Base-by-base conservation (phyloP, 2,113 vertebrate species). In the Chionomys nivalis region DNA sequence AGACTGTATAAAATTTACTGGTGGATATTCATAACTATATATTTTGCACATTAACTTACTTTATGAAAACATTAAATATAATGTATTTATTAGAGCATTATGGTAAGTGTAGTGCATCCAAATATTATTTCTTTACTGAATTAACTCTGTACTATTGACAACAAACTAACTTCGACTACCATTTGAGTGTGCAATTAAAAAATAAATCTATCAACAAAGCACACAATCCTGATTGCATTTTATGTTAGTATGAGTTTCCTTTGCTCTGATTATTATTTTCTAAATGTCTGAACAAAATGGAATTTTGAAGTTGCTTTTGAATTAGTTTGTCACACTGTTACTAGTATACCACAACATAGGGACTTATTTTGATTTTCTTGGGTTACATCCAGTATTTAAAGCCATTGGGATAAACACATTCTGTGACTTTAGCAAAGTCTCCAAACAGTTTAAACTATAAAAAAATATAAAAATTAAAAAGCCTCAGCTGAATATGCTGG, bases 1-100 rank as follows among this genome's bases (percentile, higher is more conserved):
- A 19, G 31, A 68, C 72, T 72, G 65, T 47, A 39, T 31, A 13
- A 5, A 73, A 52, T 92, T 94, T 76, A 78, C 28, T 31, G 49
- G 52, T 66, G 1, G 19, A 47, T 36, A 89, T 44, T 5, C 21
- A 1, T 58, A 92, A 58, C 3, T 87, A 58, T 83, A 58, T 14
- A 26, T 87, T 89, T 90, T 87, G 8, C 19, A 90, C 39, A 73
- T 82, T 78, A 93, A 85, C 49, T 55, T 94, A 87, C 31, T 90
- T 92, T 65, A 3, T 79, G 36, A 88, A 87, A 78, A 14, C 16
- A 44, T 55, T 83, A 1, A 87, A 68, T 33, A 78, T 3, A 87
- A 63, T 31, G 19, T 49, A 75, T 63, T 68, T 78, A 52, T 75
- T 85, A 90, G 8, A 49, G 8, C 9, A 77, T n/a, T 39, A 73